A percentile compares a stretch with the other conserved stretches of the same genome.
Evolutionary conservation across 2,888 invertebrate genomes (phyloP).

Genomic region (Aphodius granarius): DNA sequence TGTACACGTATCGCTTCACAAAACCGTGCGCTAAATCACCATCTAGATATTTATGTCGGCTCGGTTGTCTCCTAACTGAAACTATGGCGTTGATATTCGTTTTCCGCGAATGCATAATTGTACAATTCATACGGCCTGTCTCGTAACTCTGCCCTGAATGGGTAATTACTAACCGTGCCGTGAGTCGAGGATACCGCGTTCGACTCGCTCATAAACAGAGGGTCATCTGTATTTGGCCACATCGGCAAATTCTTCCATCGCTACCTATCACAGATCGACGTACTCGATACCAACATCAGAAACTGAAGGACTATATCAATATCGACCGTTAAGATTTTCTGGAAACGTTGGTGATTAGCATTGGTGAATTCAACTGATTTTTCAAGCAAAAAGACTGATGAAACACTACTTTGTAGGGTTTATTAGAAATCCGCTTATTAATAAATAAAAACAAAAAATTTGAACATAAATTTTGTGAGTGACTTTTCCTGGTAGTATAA

Average conservation of each 20-base stretch:
- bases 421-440: too few relatives aligned
- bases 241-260: conserved; percentile 8
- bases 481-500: too few relatives aligned
- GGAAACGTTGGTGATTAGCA: too few relatives aligned
- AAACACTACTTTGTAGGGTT: too few relatives aligned
- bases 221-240: conserved; percentile 28
- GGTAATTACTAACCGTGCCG: conserved; percentile 41
- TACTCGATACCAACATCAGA: too few relatives aligned
- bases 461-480: too few relatives aligned
- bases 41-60: conserved; percentile 42
- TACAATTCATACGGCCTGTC: conserved; percentile 46
- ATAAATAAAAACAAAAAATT: too few relatives aligned
- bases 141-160: conserved; percentile 46
- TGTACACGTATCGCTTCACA: not conserved
- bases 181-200: conserved; percentile 23
- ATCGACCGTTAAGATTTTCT: too few relatives aligned
- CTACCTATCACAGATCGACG: not conserved
- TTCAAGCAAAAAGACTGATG: too few relatives aligned
- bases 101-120: conserved; percentile 47
- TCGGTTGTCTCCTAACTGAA: conserved; percentile 40
- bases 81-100: conserved; percentile 44
- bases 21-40: conserved; percentile 39
- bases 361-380: too few relatives aligned
- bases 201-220: conserved; percentile 23
- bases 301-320: too few relatives aligned